Evolutionary conservation across 2,113 vertebrate species (phyloP), one percentile per base, ranked within the genome.

Genomic region (Marmota monax): DNA sequence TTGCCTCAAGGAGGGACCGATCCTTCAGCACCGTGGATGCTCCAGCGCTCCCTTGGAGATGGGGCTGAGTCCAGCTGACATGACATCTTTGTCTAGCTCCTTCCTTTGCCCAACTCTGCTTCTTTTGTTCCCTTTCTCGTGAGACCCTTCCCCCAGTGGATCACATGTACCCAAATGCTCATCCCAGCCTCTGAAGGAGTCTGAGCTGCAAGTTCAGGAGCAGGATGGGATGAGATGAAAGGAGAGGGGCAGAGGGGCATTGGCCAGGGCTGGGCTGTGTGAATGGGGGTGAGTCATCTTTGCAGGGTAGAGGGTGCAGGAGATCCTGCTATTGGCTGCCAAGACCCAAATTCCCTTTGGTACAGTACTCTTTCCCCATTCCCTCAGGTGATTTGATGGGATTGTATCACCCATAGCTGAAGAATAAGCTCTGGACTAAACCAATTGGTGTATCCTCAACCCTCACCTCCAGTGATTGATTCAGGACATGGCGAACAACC

Each of bases 21-120:
- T 14, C 48, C 11, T 51, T 22, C 0, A 20, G 65, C 4, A 0
- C 0, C 58, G 16, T 0, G 34, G 58, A 32, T 76, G 69, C 61
- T 84, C 25, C 83, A 18, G 32, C 37, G 29, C 32, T 25, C 58
- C 34, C 14, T 1, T 7, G 25, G 23, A 48, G 4, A 27, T 29
- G 20, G 84, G 63, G 14, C 25, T 39, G 37, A 88, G 83, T 16
- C 37, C 22, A 29, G 22, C 42, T 34, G 17, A 90, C 76, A 16
- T 4, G 6, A 16, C 22, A 12, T 23, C 32, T 88, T 74, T 67
- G 27, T 34, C 42, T 29, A 78, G 39, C n/a, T 69, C 80, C 10
- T 29, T 39, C 42, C 18, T 69, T 51, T 58, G n/a, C 65, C 90
- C 32, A 37, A 27, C 22, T 23, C 72, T 79, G 22, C 83, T 91